Base-by-base conservation (phyloP, 2,797 vertebrate genomes). In the Paratrypauchen microcephalus region DNA sequence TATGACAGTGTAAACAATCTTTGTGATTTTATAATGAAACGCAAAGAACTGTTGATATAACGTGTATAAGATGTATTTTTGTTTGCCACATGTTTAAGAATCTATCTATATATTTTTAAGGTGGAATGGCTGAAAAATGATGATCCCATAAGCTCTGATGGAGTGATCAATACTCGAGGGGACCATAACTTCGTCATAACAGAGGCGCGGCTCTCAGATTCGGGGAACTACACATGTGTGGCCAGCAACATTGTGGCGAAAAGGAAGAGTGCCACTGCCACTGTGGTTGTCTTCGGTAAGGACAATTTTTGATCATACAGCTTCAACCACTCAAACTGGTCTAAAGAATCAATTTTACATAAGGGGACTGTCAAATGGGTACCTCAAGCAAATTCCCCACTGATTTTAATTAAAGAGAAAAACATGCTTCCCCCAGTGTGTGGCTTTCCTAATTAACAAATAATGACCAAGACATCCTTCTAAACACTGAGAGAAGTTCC, bases 51-150 rank as follows among this genome's bases (percentile, higher is more conserved):
- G 19, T 7, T 21, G 50, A 21, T 52, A 21, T 11, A 23, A 23
- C 24, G 0, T 21, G 2, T 3, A 26, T 56, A 41, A 41, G 39
- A 41, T 41, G 39, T 11, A 41, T 23, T 13, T 56, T 26, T 55
- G 8, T 8, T n/a, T 21, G 19, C n/a, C 8, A 23, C 19, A 7
- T 57, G 56, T 57, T 15, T 57, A 24, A 9, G 11, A 24, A 28
- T 19, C 1, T 16, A 23, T 36, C 1, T 24, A 2, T 63, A 5
- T 36, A 19, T 23, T 76, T 79, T 81, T n/a, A 69, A 99, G 97
- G 97, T 99, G 85, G 96, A 98, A 73, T 99, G 97, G 97, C 92
- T 98, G 24, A 98, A 97, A 90, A 99, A 99, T 0, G 97, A 99
- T 68, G 97, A 98, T 78, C 87, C 92, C 15, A 90, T 99, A 8